Evolutionary conservation across 1,140 invertebrate genomes (phyloP).

Genomic region (Tenebrio molitor): DNA sequence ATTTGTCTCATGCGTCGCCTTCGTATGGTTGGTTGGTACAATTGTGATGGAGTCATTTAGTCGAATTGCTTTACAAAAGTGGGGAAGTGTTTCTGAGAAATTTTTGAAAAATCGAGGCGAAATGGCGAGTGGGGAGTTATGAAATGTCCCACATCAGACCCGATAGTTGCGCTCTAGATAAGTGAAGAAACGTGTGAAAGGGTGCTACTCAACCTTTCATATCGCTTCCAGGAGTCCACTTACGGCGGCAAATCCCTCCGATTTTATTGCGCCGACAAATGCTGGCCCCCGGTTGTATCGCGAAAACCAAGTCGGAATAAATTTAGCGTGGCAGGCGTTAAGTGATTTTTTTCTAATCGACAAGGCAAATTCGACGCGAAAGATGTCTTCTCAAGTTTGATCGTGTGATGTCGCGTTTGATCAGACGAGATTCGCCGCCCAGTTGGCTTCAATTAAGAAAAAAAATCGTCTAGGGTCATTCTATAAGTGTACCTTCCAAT

Average conservation of each 20-base stretch:
- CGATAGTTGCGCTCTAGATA: too few relatives aligned
- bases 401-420: background rate
- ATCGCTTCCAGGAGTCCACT: slow-evolving; percentile 2
- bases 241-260: slow-evolving; percentile 11
- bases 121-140: too few relatives aligned
- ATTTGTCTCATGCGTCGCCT: background rate
- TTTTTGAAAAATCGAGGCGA: too few relatives aligned
- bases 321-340: slow-evolving; percentile 9
- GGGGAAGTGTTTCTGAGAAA: too few relatives aligned
- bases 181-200: too few relatives aligned
- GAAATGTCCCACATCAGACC: too few relatives aligned
- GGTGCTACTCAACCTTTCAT: slow-evolving; percentile 29
- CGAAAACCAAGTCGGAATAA: slow-evolving; percentile 25
- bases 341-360: slow-evolving; percentile 27
- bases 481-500: slow-evolving; percentile 1
- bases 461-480: slow-evolving; percentile 28
- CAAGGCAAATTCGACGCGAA: background rate
- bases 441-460: slow-evolving; percentile 32
- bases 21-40: background rate
- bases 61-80: too few relatives aligned
- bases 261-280: slow-evolving; percentile 34
- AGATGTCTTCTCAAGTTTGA: slow-evolving; percentile 9
- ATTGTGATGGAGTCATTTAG: slow-evolving; percentile 7
- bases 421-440: background rate
- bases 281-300: too few relatives aligned